These are phyloP conservation scores for Campylomormyrus tamandua DNA, from an alignment of 2,113 vertebrate species.

Conservation along the genomic window DNA sequence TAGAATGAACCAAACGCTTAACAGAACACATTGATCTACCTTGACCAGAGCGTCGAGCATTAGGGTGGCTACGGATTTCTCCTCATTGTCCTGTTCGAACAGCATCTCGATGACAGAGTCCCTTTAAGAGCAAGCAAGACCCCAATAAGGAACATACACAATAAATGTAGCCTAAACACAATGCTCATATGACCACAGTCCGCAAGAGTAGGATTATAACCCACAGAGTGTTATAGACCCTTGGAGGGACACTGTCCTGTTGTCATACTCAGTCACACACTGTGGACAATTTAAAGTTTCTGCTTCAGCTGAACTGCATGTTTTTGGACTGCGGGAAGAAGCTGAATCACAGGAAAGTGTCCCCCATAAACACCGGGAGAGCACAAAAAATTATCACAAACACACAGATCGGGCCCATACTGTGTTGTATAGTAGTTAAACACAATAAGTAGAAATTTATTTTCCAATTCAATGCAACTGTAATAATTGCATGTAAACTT, in stretches of 20 bases:
- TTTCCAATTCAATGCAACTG: not conserved
- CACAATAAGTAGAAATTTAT: not conserved
- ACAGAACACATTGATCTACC: conserved; percentile 52
- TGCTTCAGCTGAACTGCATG: not conserved
- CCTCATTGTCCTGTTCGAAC: conserved; percentile 97
- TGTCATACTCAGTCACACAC: not conserved
- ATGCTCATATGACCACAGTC: not conserved
- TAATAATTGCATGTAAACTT: not conserved
- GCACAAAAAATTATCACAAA: not conserved
- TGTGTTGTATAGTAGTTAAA: not conserved
- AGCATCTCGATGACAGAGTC: conserved; percentile 91
- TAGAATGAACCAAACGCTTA: not conserved
- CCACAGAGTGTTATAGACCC: not conserved
- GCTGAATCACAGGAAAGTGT: not conserved
- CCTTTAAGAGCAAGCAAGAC: conserved; percentile 47
- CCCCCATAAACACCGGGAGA: not conserved
- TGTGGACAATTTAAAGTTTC: not conserved
- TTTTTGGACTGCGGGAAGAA: not conserved
- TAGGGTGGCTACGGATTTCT: conserved; percentile 89
- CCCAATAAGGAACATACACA: not conserved
- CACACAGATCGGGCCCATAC: not conserved
- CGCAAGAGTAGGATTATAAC: not conserved
- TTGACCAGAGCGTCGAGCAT: conserved; percentile 86
- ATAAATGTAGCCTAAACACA: not conserved
- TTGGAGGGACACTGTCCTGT: not conserved